These are phyloP conservation scores for Gyps fulvus DNA, from an alignment of 2,113 vertebrate genomes.

Conservation along the genomic window DNA sequence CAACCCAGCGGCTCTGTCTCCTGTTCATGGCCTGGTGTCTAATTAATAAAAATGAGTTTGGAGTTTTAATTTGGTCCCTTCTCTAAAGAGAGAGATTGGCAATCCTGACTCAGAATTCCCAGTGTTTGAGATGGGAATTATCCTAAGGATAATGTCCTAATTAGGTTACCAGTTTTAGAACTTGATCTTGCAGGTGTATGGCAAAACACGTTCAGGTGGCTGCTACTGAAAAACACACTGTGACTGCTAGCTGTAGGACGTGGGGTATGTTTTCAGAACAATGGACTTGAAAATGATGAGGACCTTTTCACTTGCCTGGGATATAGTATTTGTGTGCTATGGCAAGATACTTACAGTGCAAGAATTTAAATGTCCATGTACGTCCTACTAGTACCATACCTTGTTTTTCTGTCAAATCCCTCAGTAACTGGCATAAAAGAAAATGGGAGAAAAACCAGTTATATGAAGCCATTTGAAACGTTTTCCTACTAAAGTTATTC, in stretches of 20 bases:
- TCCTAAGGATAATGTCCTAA: background rate
- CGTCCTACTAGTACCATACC: fast-evolving
- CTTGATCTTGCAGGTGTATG: background rate
- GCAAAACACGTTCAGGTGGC: background rate
- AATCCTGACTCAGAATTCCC: background rate
- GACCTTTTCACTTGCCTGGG: background rate
- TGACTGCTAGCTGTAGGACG: background rate
- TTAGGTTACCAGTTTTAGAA: background rate
- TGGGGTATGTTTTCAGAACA: background rate
- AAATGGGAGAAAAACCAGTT: background rate
- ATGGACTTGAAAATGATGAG: fast-evolving
- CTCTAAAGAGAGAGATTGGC: background rate
- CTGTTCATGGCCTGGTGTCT: background rate
- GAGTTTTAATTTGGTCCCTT: background rate
- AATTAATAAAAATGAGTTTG: background rate
- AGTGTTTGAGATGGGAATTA: background rate
- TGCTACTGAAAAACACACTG: background rate
- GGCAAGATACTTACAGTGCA: background rate
- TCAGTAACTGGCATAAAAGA: background rate
- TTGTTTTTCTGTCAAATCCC: background rate
- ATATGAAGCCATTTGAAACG: fast-evolving
- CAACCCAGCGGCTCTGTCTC: background rate
- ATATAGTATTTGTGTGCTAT: background rate
- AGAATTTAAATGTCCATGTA: background rate
- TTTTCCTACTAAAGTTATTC: background rate